phyloP scores from a whole-genome alignment of 2,797 vertebrate genomes.

The Sebastes trivittatus region DNA sequence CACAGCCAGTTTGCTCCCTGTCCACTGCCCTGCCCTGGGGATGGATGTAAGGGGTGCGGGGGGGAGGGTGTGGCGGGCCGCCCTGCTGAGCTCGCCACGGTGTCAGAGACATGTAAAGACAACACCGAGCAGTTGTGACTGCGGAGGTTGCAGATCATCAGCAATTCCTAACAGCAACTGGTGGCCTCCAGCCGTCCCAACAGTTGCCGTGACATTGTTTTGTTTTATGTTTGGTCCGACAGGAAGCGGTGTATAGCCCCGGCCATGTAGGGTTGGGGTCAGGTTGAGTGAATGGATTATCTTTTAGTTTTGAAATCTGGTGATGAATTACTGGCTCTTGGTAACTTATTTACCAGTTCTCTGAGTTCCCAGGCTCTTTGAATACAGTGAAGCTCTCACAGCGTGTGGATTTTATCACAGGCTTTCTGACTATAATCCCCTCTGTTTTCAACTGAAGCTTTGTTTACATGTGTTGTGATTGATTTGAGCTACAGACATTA shows the following conservation, averaged over 20 bases:
- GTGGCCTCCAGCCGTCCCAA: constrained; percentile 68
- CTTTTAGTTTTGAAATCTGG: constrained; percentile 67
- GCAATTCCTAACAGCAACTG: constrained; percentile 79
- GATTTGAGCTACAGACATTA: constrained; percentile 12
- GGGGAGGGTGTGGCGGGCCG: constrained; percentile 15
- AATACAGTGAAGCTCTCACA: constrained; percentile 22
- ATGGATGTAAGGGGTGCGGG: not conserved
- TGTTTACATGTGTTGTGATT: constrained; percentile 56
- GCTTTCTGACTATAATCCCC: constrained; percentile 32
- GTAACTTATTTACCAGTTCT: constrained; percentile 76
- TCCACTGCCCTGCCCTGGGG: constrained; percentile 37
- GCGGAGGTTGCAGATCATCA: constrained; percentile 70
- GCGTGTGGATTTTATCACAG: constrained; percentile 42
- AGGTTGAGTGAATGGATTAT: constrained; percentile 70
- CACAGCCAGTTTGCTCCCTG: not conserved
- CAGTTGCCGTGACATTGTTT: constrained; percentile 75
- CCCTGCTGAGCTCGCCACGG: constrained; percentile 48
- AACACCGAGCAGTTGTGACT: constrained; percentile 70
- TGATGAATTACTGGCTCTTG: constrained; percentile 69
- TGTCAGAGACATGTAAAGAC: constrained; percentile 71
- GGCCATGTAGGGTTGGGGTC: constrained; percentile 43
- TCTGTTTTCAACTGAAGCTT: constrained; percentile 26
- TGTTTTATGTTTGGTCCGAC: constrained; percentile 65
- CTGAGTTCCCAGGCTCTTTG: constrained; percentile 33
- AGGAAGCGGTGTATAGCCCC: constrained; percentile 53